Evolutionary conservation across 2,797 vertebrate species (phyloP).

Genomic region (Mormyrus proboscirostris): DNA sequence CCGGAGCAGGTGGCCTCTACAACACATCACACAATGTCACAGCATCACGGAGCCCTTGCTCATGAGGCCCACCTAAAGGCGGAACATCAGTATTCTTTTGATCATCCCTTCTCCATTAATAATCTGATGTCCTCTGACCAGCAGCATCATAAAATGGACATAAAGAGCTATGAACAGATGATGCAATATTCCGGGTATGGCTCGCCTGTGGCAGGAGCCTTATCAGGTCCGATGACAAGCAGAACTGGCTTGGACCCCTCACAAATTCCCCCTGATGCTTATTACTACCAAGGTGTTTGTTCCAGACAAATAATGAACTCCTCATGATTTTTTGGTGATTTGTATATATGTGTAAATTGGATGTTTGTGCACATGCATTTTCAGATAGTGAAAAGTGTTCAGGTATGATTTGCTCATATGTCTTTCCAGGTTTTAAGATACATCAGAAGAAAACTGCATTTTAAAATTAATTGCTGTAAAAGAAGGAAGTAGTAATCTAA

Average conservation of each 20-base stretch:
- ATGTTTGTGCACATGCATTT: neutral
- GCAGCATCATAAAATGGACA: slow-evolving; percentile 80
- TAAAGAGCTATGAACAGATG: slow-evolving; percentile 77
- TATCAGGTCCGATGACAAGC: slow-evolving; percentile 68
- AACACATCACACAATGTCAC: slow-evolving; percentile 62
- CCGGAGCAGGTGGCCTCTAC: slow-evolving; percentile 60
- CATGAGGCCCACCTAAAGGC: slow-evolving; percentile 77
- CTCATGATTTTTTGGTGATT: slow-evolving; percentile 51
- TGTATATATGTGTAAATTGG: slow-evolving; percentile 15
- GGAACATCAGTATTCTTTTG: slow-evolving; percentile 82
- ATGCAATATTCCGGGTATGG: slow-evolving; percentile 75
- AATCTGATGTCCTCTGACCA: slow-evolving; percentile 84
- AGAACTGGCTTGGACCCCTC: slow-evolving; percentile 71
- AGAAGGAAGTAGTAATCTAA: neutral
- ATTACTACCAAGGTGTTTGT: slow-evolving; percentile 80
- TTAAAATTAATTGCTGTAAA: slow-evolving; percentile 1
- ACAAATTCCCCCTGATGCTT: slow-evolving; percentile 63
- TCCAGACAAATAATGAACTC: slow-evolving; percentile 77
- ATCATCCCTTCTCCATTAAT: slow-evolving; percentile 90
- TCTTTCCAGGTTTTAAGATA: neutral
- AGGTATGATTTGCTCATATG: neutral
- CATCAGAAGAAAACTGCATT: neutral
- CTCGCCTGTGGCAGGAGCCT: slow-evolving; percentile 65
- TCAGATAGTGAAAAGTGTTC: neutral
- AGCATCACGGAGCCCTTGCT: slow-evolving; percentile 64